phyloP scores from a whole-genome alignment of 2,797 vertebrate genomes.

The Pseudochromis fuscus region DNA sequence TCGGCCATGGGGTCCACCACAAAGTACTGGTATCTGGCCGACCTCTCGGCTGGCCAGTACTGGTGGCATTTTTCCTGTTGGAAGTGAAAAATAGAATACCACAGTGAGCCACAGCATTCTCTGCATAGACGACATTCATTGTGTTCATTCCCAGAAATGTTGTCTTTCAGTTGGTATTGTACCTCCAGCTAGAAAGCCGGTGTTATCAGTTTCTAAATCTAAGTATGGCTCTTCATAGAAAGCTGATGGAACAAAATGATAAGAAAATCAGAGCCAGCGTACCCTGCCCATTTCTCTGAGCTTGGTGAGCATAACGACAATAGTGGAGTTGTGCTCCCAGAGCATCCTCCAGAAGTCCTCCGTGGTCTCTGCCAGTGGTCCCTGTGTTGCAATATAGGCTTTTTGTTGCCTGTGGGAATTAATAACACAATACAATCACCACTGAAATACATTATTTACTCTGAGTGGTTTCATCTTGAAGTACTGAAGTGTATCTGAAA shows the following conservation, averaged over 20 bases:
- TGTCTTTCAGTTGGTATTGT: slow-evolving; percentile 24
- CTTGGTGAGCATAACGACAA: slow-evolving; percentile 99
- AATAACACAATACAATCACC: slow-evolving; percentile 7
- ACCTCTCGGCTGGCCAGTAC: slow-evolving; percentile 99
- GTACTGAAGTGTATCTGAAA: neutral
- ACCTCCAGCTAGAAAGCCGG: too few species aligned
- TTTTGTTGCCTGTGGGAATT: slow-evolving; percentile 90
- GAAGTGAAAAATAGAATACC: slow-evolving; percentile 52
- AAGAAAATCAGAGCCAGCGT: slow-evolving; percentile 29
- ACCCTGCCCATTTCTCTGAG: slow-evolving; percentile 99
- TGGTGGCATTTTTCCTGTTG: slow-evolving; percentile 98
- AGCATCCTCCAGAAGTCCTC: slow-evolving; percentile 99
- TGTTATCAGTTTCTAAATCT: too few species aligned
- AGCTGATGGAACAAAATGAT: slow-evolving; percentile 15
- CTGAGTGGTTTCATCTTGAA: neutral
- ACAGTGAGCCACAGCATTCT: slow-evolving; percentile 52
- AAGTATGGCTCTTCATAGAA: neutral
- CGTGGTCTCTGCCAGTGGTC: slow-evolving; percentile 98
- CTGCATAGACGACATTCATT: slow-evolving; percentile 45
- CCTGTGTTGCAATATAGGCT: slow-evolving; percentile 99
- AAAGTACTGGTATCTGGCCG: slow-evolving; percentile 99
- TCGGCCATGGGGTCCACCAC: slow-evolving; percentile 99
- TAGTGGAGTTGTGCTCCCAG: slow-evolving; percentile 99
- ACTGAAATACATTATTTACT: neutral
- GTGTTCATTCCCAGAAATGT: slow-evolving; percentile 47